Evolutionary conservation across 2,888 invertebrate species (phyloP), one percentile per base, ranked within the genome.

Genomic region (Panzeria rudis): DNA sequence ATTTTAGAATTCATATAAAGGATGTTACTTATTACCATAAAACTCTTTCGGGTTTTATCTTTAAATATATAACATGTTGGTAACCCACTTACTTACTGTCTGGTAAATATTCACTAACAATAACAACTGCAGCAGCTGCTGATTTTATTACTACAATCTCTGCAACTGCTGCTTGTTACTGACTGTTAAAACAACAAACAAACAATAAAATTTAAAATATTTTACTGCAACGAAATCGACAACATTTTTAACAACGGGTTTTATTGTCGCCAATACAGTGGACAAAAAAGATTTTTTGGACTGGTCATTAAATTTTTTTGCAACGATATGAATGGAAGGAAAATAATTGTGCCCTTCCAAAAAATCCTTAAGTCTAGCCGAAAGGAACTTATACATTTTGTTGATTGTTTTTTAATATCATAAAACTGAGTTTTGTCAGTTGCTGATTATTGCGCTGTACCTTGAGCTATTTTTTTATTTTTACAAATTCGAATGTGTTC

Each of bases 191-290:
- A 54, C 13, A 56, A 68, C 44, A 47, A 79, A 54, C 9, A 75
- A 41, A 76, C 44, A 29, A 64, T 35, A 64, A 72, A 38, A 23
- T 64, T 47, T 35, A 54, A 72, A 35, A 44, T 47, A 25, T 56
- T 72, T 79, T 72, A 56, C 47, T 79, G 64, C 56, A 79, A 64
- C 56, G 15, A 72, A 59, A 77, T 69, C 56, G 54, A 23, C 64
- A 56, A 44, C 5, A 64, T 23, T 29, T 78, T 8, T 44, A 71
- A 29, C 9, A 64, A 35, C 47, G 38, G 44, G 9, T 78, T 44
- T 35, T 17, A 32, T 23, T 54, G 17, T n/a, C 5, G 15, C 38
- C 8, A 15, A 8, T 35, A 71, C 69, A 54, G 69, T 71, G 69
- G 54, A 8, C 8, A 20, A 2, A 5, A 20, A 20, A 20, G 2